phyloP scores from a whole-genome alignment of 2,113 vertebrate genomes.

The Mobula birostris region DNA sequence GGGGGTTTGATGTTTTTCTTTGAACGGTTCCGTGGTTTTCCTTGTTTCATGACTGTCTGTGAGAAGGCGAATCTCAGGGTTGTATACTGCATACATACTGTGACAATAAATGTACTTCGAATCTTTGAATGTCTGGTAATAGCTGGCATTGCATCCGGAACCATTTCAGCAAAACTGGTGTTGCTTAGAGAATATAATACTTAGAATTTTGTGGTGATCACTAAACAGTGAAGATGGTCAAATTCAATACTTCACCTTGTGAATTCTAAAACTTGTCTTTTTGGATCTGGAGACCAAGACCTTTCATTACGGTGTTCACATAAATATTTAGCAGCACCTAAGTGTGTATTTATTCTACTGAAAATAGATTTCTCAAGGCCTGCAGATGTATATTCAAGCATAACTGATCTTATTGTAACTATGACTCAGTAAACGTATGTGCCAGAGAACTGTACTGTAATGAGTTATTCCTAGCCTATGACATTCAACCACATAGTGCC shows the following conservation, averaged over 20 bases:
- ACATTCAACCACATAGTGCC: too few relatives aligned
- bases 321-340: not conserved
- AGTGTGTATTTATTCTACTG: not conserved
- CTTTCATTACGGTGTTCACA: not conserved
- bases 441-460: not conserved
- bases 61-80: too few relatives aligned
- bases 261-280: not conserved
- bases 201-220: not conserved
- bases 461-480: too few relatives aligned
- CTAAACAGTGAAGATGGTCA: not conserved
- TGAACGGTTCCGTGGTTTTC: too few relatives aligned
- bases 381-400: not conserved
- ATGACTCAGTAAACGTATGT: not conserved
- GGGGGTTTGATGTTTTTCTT: too few relatives aligned
- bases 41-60: too few relatives aligned
- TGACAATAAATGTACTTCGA: too few relatives aligned
- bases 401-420: not conserved
- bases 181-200: too few relatives aligned
- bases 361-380: not conserved
- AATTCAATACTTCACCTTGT: not conserved
- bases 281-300: not conserved
- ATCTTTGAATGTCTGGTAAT: not conserved
- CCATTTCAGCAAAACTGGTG: too few relatives aligned
- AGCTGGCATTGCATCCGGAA: too few relatives aligned
- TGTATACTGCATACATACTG: too few relatives aligned